Evolutionary conservation across 1,140 invertebrate species (phyloP).

Genomic region (Maniola jurtina): DNA sequence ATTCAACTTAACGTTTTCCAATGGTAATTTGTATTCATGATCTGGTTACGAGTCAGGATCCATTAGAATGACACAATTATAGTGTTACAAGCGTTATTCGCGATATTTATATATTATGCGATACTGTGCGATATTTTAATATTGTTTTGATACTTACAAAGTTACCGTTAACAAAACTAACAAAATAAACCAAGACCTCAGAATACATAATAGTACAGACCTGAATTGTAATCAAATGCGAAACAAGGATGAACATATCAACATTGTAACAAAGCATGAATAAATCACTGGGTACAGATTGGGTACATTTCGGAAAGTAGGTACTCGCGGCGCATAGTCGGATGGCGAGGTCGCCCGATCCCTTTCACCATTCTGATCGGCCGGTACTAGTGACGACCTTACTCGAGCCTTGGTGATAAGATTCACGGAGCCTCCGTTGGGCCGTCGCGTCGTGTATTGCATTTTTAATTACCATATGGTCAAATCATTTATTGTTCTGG

Average conservation of each 20-base stretch:
- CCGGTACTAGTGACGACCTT: conserved; percentile 54
- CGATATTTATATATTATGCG: too few relatives aligned
- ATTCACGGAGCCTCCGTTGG: conserved; percentile 26
- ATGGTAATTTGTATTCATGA: too few relatives aligned
- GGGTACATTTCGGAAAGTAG: conserved; percentile 3
- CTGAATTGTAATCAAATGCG: neutral
- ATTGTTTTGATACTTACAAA: too few relatives aligned
- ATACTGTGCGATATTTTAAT: too few relatives aligned
- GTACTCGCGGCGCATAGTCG: conserved; percentile 2
- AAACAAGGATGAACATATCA: neutral
- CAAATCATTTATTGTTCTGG: too few relatives aligned
- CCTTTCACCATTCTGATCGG: conserved; percentile 62
- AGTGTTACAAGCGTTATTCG: too few relatives aligned
- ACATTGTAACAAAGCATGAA: neutral
- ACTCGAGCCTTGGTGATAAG: conserved; percentile 50
- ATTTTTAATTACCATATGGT: neutral
- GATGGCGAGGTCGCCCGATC: conserved; percentile 56
- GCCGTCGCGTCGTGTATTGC: neutral
- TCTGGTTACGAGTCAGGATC: too few relatives aligned
- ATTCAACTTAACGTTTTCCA: too few relatives aligned
- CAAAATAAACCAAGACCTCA: too few relatives aligned
- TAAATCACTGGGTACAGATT: conserved; percentile 2
- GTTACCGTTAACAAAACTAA: too few relatives aligned
- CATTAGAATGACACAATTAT: too few relatives aligned
- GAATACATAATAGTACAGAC: too few relatives aligned